These are phyloP conservation scores for Lingula anatina DNA, from an alignment of 2,888 invertebrate species.

Conservation along the genomic window DNA sequence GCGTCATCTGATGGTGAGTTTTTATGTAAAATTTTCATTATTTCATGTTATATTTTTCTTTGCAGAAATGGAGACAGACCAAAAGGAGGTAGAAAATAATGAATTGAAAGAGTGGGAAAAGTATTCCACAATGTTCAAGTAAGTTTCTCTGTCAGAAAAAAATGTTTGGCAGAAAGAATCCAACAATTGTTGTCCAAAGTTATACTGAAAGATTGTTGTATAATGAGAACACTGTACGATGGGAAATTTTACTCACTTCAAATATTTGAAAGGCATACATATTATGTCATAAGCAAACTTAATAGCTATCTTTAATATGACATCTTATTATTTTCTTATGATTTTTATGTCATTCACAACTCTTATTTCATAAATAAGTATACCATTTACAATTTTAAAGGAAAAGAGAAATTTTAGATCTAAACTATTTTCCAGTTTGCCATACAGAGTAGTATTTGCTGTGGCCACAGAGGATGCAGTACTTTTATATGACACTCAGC, in stretches of 20 bases:
- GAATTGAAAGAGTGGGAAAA: constrained; percentile 42
- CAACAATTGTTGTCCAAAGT: no score
- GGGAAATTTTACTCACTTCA: no score
- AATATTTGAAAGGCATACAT: no score
- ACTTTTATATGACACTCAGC: constrained; percentile 83
- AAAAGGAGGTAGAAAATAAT: constrained; percentile 28
- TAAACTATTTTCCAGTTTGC: constrained; percentile 54
- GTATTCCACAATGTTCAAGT: constrained; percentile 35
- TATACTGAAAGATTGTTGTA: no score
- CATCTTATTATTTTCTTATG: no score
- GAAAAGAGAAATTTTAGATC: background rate
- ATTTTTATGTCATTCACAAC: background rate
- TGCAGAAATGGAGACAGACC: constrained; percentile 40
- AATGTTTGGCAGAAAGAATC: background rate
- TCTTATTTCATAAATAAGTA: background rate
- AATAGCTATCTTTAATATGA: no score
- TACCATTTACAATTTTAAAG: background rate
- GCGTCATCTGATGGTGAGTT: background rate
- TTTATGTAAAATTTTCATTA: background rate
- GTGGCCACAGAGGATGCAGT: constrained; percentile 82
- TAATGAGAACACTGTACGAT: no score
- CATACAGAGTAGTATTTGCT: constrained; percentile 82
- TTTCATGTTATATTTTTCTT: constrained; percentile 3
- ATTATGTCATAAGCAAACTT: no score
- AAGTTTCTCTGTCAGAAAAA: constrained; percentile 9